These are phyloP conservation scores for Rhea americana DNA, from an alignment of 2,113 vertebrate genomes.

Conservation along the genomic window DNA sequence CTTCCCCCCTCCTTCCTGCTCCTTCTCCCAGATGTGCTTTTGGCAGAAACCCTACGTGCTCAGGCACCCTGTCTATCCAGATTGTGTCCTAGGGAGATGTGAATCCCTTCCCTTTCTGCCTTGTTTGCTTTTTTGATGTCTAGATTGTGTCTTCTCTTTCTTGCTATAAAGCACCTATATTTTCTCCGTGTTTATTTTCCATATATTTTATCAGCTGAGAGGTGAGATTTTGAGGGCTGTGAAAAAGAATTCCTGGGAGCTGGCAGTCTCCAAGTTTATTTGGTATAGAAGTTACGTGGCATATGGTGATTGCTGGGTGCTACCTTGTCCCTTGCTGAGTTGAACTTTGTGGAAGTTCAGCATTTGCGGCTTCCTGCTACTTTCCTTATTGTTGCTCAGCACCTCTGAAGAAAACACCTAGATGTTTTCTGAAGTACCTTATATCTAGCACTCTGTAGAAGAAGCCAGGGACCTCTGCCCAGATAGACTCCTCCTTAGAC, in stretches of 20 bases:
- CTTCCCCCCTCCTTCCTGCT: not conserved
- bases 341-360: not conserved
- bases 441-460: not conserved
- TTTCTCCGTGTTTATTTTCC: slow-evolving; percentile 12
- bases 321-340: not conserved
- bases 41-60: not conserved
- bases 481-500: not conserved
- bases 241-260: not conserved
- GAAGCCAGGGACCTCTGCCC: not conserved
- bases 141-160: not conserved
- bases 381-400: not conserved
- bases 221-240: not conserved
- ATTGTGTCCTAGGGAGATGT: fast-evolving
- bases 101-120: not conserved
- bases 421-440: not conserved
- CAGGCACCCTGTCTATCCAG: not conserved
- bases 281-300: not conserved
- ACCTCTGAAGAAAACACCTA: not conserved
- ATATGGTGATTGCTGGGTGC: not conserved
- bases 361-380: not conserved
- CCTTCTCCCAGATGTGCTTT: not conserved
- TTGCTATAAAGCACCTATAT: not conserved
- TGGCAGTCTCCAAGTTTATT: not conserved
- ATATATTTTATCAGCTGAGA: not conserved
- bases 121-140: not conserved